These are phyloP conservation scores for Pachycephus smyrnensis DNA, from an alignment of 2,888 invertebrate genomes.

Conservation along the genomic window DNA sequence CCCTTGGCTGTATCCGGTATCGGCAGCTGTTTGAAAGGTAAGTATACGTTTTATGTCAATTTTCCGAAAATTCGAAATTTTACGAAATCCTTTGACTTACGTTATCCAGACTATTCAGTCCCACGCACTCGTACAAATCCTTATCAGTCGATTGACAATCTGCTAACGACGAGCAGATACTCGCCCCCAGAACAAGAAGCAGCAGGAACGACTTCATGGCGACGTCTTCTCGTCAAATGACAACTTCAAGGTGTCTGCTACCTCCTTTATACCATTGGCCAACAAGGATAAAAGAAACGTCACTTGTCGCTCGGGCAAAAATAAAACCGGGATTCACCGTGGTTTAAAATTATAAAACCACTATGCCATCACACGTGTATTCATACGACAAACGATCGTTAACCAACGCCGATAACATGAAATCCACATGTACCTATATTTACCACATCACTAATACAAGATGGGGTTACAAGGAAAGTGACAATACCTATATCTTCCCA, in stretches of 20 bases:
- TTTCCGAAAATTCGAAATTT: not conserved
- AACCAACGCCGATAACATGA: not conserved
- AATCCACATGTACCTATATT: not conserved
- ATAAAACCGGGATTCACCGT: not conserved
- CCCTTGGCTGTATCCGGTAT: constrained; percentile 3
- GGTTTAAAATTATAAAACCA: not conserved
- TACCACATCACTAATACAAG: not conserved
- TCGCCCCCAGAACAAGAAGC: not conserved
- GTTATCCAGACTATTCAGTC: constrained; percentile 18
- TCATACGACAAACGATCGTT: not conserved
- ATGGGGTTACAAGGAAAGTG: not conserved
- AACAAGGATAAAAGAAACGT: not conserved
- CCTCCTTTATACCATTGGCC: not conserved
- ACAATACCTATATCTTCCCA: not conserved
- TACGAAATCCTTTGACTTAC: constrained; percentile 6
- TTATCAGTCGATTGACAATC: not conserved
- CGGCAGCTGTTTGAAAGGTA: not conserved
- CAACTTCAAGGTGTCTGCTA: not conserved
- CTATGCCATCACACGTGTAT: not conserved
- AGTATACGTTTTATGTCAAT: not conserved
- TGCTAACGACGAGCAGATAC: not conserved
- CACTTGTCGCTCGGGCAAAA: not conserved
- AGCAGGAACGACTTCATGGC: not conserved
- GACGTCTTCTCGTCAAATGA: not conserved
- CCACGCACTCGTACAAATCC: constrained; percentile 27